Base-by-base conservation (phyloP, 1,140 invertebrate genomes). In the Drosophila lacteicornis region DNA sequence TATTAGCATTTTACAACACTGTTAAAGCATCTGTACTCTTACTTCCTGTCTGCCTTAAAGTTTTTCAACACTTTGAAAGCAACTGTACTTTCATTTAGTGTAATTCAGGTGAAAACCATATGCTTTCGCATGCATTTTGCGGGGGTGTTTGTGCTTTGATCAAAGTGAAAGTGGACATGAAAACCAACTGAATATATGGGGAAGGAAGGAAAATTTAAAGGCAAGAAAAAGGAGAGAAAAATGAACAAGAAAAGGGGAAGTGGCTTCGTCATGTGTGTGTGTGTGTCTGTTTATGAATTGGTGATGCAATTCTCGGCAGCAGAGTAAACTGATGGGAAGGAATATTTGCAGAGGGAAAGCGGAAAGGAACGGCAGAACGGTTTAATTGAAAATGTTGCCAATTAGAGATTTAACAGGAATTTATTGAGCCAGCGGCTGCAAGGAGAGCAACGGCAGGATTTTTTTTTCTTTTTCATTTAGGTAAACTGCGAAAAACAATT, bases 141-240 rank as follows among this genome's bases (percentile, higher is more conserved):
- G 53, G 15, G 13, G 36, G 15, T 56, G 49, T 38, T 40, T 55
- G n/a, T 66, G 47, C 38, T 57, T 15, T 12, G 27, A 19, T 49
- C 22, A 47, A 70, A 71, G 66, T 71, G 66, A 71, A 71, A 71
- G 69, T 71, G 67, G 65, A 46, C 58, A 63, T 62, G 36, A 58
- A 53, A 49, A 58, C 46, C 46, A 46, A 25, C 55, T 45, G 19
- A 11, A 45, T 46, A 49, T 56, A 43, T 25, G 30, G 43, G 56
- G 36, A 30, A 30, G 27, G 15, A 43, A 59, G 27, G 57, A 42
- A 55, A 61, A 11, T 42, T 11, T 40, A 47, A 55, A 49, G 4
- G 33, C 38, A 47, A 33, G 50, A 7, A 40, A 40, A 13, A 5
- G 36, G 9, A n/a, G 25, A 13, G 17, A 11, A 25, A 22, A 40